Base-by-base conservation (phyloP, 1,140 invertebrate species). In the Drusus annulatus region DNA sequence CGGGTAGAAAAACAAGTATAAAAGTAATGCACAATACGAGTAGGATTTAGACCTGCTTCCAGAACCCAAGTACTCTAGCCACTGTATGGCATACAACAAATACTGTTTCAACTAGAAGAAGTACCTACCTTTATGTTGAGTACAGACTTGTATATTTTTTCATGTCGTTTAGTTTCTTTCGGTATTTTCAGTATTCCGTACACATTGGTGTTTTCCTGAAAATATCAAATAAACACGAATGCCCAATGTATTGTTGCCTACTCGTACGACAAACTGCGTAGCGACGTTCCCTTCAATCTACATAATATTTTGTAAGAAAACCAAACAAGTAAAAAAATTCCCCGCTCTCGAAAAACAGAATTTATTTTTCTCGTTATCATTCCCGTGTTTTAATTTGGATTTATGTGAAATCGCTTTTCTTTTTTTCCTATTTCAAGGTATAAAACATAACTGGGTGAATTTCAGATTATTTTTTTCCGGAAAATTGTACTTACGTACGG, bases 191-290 rank as follows among this genome's bases (percentile, higher is more conserved):
- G 54, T 58, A 58, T 17, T 58, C 54, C 21, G 21, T 19, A 8
- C 54, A 58, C 54, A 58, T 8, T 17, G 17, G 54, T 19, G 54
- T 17, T 19, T 58, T 58, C n/a, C 5, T 1, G 21, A 58, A 58
- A 58, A 58, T 58, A 21, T 58, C 17, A 58, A 58, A 58, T 58
- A 58, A 58, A 58, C 54, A 58, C 16, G 54, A 17, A 58, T 19
- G 54, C 54, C 21, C 17, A 58, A 21, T 58, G 54, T 58, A 19
- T 58, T 58, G 54, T 58, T 8, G 21, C 17, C 7, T 58, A 58
- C 54, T 36, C 5, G 31, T 36, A 58, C 54, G 21, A 17, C 54
- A 21, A 0, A 58, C 17, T 58, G n/a, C n/a, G n/a, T n/a, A n/a
- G n/a, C n/a, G n/a, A n/a, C n/a, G 17, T 21, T 17, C 31, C 15